Evolutionary conservation across 2,797 vertebrate species (phyloP), one percentile per base, ranked within the genome.

Genomic region (Pempheris klunzingeri): DNA sequence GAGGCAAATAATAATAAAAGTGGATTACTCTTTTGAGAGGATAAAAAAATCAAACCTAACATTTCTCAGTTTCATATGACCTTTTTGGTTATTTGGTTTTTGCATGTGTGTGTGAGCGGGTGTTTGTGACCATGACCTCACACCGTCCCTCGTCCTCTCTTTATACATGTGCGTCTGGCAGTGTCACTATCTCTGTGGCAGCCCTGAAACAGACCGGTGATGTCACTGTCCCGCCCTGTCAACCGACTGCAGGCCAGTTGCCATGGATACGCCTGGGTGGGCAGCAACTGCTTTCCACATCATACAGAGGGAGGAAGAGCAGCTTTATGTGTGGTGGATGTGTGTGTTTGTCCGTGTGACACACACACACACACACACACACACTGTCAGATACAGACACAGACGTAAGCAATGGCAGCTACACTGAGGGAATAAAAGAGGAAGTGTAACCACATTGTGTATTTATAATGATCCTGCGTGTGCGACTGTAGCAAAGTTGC

Each of bases 241-340:
- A 78, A 69, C 83, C 54, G 74, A 84, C 86, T 74, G 4, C 77
- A 84, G 77, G 74, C 69, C 66, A 7, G 86, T 89, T 92, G 59
- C 82, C 71, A 88, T 89, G 83, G 85, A 63, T 74, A 91, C 54
- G 9, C 30, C 73, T 26, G 57, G 78, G 71, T 82, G 77, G 81
- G 82, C 75, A 86, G 82, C 75, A 47, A 67, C 81, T 74, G 78
- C 74, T 90, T 86, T 86, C 85, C 88, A 87, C 85, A 86, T 91
- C 87, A 90, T 64, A 78, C 76, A 71, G 57, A 61, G 70, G 62
- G 73, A 87, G 88, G 92, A 85, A 72, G 87, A 92, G 91, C 91
- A 62, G 81, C 84, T 87, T 80, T 67, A 20, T 80, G 72, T 62
- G 73, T 66, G 72, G 30, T 47, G 39, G 11, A 26, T 49, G 62